Conservation (phyloP, 2,113 vertebrate genomes). For the Toxotes chatareus region DNA sequence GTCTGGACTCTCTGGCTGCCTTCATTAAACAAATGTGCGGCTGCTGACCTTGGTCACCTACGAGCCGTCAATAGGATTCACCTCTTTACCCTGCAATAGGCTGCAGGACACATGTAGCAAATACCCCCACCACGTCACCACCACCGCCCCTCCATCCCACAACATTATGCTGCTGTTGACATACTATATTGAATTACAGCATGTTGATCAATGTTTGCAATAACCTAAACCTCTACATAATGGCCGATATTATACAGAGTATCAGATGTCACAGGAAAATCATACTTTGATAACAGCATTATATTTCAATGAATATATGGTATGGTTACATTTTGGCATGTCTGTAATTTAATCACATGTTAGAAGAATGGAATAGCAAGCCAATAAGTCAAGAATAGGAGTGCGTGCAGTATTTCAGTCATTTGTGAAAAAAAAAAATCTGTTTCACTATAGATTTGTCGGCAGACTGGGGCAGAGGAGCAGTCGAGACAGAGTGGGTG, state of each 20-base stretch:
- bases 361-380: slow-evolving; percentile 19
- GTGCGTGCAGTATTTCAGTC: slow-evolving; percentile 36
- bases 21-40: slow-evolving; percentile 72
- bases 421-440: slow-evolving; percentile 45
- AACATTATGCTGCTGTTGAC: slow-evolving; percentile 49
- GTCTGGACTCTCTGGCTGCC: slow-evolving; percentile 26
- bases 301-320: slow-evolving; percentile 31
- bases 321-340: slow-evolving; percentile 42
- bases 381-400: slow-evolving; percentile 25
- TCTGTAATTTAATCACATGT: slow-evolving; percentile 60
- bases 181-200: slow-evolving; percentile 69
- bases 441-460: slow-evolving; percentile 36
- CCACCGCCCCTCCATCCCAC: neutral
- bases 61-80: slow-evolving; percentile 54
- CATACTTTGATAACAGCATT: slow-evolving; percentile 42
- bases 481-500: slow-evolving; percentile 64
- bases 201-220: slow-evolving; percentile 74
- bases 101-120: slow-evolving; percentile 24
- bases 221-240: slow-evolving; percentile 64
- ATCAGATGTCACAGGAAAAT: slow-evolving; percentile 66
- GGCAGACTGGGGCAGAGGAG: slow-evolving; percentile 50
- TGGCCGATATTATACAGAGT: slow-evolving; percentile 42
- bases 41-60: slow-evolving; percentile 69
- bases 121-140: neutral
- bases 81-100: slow-evolving; percentile 38